Evolutionary conservation across 2,797 vertebrate species (phyloP).

Genomic region (Delichon dasypus): DNA sequence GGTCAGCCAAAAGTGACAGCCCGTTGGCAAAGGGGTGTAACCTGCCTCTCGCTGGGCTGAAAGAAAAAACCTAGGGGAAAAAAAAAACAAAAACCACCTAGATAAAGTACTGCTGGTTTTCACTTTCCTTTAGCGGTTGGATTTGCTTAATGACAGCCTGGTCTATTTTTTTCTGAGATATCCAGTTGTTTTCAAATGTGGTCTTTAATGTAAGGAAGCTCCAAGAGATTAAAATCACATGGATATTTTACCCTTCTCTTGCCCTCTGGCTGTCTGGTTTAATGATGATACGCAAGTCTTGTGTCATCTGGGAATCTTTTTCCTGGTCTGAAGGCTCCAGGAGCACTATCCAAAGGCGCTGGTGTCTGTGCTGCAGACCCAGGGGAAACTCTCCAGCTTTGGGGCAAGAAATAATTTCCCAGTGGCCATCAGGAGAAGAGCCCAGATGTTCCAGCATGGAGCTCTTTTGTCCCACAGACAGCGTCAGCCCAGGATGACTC

Average conservation of each 20-base stretch:
- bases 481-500: not conserved
- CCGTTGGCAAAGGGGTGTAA: not conserved
- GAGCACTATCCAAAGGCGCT: not conserved
- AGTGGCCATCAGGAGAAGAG: not conserved
- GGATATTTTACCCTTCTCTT: not conserved
- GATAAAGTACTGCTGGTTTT: not conserved
- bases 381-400: not conserved
- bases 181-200: conserved; percentile 9
- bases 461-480: accelerated
- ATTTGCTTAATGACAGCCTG: conserved; percentile 44
- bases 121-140: not conserved
- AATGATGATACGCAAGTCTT: not conserved
- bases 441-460: not conserved
- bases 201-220: conserved; percentile 27
- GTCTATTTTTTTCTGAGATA: not conserved
- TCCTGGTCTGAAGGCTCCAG: not conserved
- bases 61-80: not conserved
- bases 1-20: conserved; percentile 55
- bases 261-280: conserved; percentile 4
- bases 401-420: not conserved
- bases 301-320: not conserved
- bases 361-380: not conserved
- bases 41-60: not conserved
- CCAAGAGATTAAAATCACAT: not conserved
- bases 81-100: too few species aligned